Conservation (phyloP, 2,888 invertebrate species). For the Sussaba pulchella region DNA sequence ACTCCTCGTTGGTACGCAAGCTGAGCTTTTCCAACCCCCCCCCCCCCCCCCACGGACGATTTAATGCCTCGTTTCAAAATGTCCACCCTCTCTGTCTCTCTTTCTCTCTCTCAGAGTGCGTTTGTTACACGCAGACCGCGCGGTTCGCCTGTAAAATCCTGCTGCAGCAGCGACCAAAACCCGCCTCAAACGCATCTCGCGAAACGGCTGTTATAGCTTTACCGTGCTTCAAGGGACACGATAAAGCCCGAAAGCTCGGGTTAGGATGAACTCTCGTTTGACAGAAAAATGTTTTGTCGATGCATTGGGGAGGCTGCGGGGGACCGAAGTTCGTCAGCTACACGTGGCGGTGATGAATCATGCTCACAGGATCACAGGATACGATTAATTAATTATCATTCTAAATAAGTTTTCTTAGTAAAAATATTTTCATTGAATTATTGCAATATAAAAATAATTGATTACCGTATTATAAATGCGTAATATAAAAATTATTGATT, state of each 20-base stretch:
- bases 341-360: conserved; percentile 1
- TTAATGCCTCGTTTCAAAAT: conserved; percentile 75
- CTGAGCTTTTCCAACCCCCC: conserved; percentile 51
- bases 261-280: background rate
- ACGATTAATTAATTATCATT: too few relatives aligned
- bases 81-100: too few relatives aligned
- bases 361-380: too few relatives aligned
- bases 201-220: conserved; percentile 16
- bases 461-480: too few relatives aligned
- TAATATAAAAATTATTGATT: too few relatives aligned
- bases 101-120: conserved; percentile 16
- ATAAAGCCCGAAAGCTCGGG: background rate
- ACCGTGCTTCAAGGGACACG: background rate
- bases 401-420: too few relatives aligned
- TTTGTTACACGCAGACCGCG: background rate
- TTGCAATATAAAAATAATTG: too few relatives aligned
- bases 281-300: background rate
- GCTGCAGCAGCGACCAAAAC: conserved; percentile 14
- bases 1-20: conserved; percentile 19
- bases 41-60: conserved; percentile 74
- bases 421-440: too few relatives aligned
- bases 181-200: conserved; percentile 18
- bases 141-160: conserved; percentile 1
- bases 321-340: background rate
- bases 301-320: background rate